Evolutionary conservation across 2,113 vertebrate species (phyloP), one percentile per base, ranked within the genome.

Genomic region (Calonectris borealis): DNA sequence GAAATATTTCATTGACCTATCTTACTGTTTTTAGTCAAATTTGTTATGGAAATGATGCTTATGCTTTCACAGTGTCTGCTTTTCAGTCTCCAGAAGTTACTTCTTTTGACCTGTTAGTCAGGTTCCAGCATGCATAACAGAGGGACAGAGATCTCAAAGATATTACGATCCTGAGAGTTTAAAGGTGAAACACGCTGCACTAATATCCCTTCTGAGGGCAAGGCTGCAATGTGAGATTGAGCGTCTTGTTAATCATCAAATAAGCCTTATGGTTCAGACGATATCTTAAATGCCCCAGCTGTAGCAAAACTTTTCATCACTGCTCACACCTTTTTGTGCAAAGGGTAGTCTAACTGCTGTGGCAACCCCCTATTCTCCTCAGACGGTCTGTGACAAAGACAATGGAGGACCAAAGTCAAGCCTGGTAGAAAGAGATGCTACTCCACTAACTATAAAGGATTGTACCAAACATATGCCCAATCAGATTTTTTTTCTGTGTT

Each of bases 141-240:
- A 88, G 76, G 64, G 51, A 62, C 51, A 80, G 52, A 94, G 91
- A 89, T 93, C 73, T 89, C 83, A 54, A 86, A 88, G 88, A 83
- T 77, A 83, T 1, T 36, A 22, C 8, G 42, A 75, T 83, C 71
- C 83, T 29, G 21, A 42, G 79, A 83, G 82, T 79, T 93, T 58
- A 78, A 68, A 95, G 84, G 66, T 72, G 68, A 80, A 95, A 88
- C 36, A 20, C 7, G 49, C 36, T 80, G 27, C 7, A 5, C 46
- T 76, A 80, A 94, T 57, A 76, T 61, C 49, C 36, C 12, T 69
- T 12, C 36, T 34, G 52, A 80, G 62, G 54, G 58, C 18, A 65
- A 57, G 79, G 83, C 58, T 80, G 62, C 40, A 52, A 40, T 4
- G 18, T 31, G 78, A 83, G 83, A 57, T 79, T 55, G 88, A 46